These are phyloP conservation scores for Neodiprion lecontei DNA, from an alignment of 1,140 invertebrate genomes.

Conservation along the genomic window DNA sequence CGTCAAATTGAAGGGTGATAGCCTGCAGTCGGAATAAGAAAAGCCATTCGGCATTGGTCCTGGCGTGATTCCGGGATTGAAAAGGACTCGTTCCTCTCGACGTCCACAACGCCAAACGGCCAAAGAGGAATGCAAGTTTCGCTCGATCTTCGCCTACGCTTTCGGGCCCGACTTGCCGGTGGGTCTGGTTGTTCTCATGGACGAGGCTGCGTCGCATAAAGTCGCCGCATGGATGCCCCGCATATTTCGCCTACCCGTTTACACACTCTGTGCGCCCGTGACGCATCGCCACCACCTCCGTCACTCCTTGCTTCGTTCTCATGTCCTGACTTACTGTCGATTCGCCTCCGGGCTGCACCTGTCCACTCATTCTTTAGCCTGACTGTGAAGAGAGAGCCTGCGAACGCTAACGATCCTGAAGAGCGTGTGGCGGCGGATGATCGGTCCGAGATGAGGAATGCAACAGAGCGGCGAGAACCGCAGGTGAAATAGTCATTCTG, in stretches of 20 bases:
- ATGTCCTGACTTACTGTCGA: too few relatives aligned
- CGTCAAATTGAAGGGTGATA: too few relatives aligned
- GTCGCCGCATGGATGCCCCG: constrained; percentile 51
- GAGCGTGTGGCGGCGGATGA: constrained; percentile 1
- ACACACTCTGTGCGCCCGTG: constrained; percentile 7
- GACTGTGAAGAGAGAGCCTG: constrained; percentile 16
- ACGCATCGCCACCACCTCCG: not conserved
- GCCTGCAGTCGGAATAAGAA: too few relatives aligned
- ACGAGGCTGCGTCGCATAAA: not conserved
- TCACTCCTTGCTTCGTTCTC: constrained; percentile 6
- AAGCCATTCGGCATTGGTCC: too few relatives aligned
- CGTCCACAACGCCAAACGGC: constrained; percentile 7
- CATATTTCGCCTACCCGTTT: constrained; percentile 55
- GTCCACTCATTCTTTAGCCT: constrained; percentile 18
- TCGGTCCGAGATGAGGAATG: too few relatives aligned
- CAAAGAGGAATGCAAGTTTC: constrained; percentile 54
- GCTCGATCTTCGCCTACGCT: constrained; percentile 49
- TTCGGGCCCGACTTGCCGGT: constrained; percentile 30
- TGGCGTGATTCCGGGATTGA: too few relatives aligned
- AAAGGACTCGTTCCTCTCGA: too few relatives aligned
- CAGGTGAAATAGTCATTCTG: too few relatives aligned
- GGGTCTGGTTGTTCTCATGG: constrained; percentile 60
- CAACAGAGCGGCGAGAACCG: too few relatives aligned
- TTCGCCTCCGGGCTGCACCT: constrained; percentile 51
- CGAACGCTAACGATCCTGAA: constrained; percentile 34